These are phyloP conservation scores for Papilio glaucus DNA, from an alignment of 1,140 invertebrate genomes.

Conservation along the genomic window DNA sequence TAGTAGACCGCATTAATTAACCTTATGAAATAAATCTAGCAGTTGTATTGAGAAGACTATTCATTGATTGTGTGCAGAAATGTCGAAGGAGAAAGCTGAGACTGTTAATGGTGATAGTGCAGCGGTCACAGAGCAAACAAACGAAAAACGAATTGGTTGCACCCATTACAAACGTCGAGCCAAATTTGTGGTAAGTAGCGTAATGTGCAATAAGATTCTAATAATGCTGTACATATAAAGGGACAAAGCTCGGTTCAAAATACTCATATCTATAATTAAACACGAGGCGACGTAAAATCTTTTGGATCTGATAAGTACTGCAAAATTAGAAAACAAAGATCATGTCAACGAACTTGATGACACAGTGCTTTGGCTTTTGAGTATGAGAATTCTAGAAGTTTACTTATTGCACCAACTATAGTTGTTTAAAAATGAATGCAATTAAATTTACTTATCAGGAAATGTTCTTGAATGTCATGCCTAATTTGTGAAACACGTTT, in stretches of 20 bases:
- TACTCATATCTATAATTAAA: constrained; percentile 67
- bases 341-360: constrained; percentile 60
- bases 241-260: constrained; percentile 51
- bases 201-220: neutral
- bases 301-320: constrained; percentile 52
- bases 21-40: constrained; percentile 40
- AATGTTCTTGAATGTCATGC: neutral
- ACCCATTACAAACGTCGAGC: constrained; percentile 91
- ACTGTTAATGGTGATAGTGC: constrained; percentile 53
- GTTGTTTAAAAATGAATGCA: neutral
- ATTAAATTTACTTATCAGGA: neutral
- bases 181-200: constrained; percentile 90
- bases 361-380: constrained; percentile 35
- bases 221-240: constrained; percentile 5
- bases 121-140: constrained; percentile 49
- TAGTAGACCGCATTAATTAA: constrained; percentile 44
- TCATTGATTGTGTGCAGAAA: constrained; percentile 49
- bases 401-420: neutral
- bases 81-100: constrained; percentile 64
- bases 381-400: neutral
- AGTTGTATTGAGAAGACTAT: constrained; percentile 35
- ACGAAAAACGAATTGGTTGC: constrained; percentile 86
- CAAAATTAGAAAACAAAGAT: constrained; percentile 70
- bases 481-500: constrained; percentile 1
- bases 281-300: constrained; percentile 54